phyloP scores from a whole-genome alignment of 2,888 invertebrate genomes.

The Pammene aurita region DNA sequence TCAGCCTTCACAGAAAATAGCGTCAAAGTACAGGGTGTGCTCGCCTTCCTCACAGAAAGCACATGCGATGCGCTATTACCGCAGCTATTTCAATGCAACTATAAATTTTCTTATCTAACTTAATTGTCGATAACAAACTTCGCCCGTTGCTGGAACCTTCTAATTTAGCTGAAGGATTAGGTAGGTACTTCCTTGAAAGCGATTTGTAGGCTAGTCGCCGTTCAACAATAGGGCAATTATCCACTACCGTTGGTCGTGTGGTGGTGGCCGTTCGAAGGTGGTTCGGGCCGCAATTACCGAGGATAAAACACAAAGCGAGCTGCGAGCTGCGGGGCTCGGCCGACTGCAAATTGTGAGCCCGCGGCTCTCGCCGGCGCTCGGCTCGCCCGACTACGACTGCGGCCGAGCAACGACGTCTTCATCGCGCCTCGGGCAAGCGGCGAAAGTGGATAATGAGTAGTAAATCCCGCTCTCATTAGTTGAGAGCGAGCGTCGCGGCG shows the following conservation, averaged over 20 bases:
- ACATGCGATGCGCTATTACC: slow-evolving; percentile 61
- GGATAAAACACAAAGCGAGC: slow-evolving; percentile 75
- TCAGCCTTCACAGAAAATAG: slow-evolving; percentile 48
- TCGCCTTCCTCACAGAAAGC: slow-evolving; percentile 52
- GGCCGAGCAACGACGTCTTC: slow-evolving; percentile 68
- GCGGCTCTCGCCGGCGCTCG: slow-evolving; percentile 53
- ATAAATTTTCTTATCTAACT: slow-evolving; percentile 71
- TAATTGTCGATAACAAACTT: slow-evolving; percentile 73
- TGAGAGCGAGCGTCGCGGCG: slow-evolving; percentile 71
- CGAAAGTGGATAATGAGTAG: slow-evolving; percentile 82
- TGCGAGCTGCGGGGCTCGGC: slow-evolving; percentile 65
- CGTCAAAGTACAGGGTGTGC: slow-evolving; percentile 52
- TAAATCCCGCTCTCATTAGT: slow-evolving; percentile 80
- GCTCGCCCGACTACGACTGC: slow-evolving; percentile 49
- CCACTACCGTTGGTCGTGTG: slow-evolving; percentile 72
- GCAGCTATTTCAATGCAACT: slow-evolving; percentile 58
- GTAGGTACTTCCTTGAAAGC: slow-evolving; percentile 65
- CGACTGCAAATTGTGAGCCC: slow-evolving; percentile 73
- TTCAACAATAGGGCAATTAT: slow-evolving; percentile 78
- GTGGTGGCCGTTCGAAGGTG: slow-evolving; percentile 64
- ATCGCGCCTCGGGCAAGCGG: slow-evolving; percentile 72
- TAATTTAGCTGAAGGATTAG: slow-evolving; percentile 62
- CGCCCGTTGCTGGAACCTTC: slow-evolving; percentile 62
- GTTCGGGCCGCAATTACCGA: slow-evolving; percentile 72
- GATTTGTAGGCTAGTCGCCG: slow-evolving; percentile 64